phyloP scores from a whole-genome alignment of 1,140 invertebrate species.

The Hirudo medicinalis region DNA sequence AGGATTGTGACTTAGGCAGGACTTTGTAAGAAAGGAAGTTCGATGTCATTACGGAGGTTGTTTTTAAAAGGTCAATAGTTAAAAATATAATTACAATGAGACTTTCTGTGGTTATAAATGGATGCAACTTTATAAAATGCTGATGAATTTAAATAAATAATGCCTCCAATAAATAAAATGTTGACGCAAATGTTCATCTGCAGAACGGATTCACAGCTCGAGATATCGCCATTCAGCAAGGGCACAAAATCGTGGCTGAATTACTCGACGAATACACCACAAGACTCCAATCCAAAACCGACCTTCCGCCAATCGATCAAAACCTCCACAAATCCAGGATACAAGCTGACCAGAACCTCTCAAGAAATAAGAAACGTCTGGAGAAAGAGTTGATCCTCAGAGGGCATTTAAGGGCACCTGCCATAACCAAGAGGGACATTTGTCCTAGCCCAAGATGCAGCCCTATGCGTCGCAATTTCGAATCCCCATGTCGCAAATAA shows the following conservation, averaged over 20 bases:
- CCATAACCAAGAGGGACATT: not conserved
- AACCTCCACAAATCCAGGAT: not conserved
- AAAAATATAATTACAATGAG: not conserved
- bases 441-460: not conserved
- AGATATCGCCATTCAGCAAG: not conserved
- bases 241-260: not conserved
- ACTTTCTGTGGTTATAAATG: not conserved
- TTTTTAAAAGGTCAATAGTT: not conserved
- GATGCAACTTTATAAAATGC: not conserved
- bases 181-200: not conserved
- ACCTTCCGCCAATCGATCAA: not conserved
- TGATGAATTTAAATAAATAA: not conserved
- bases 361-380: not conserved
- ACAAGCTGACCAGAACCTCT: not conserved
- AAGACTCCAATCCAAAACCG: not conserved
- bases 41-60: not conserved
- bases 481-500: no score
- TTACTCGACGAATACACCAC: conserved; percentile 2
- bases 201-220: conserved; percentile 12
- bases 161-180: not conserved
- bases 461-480: no score
- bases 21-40: no score
- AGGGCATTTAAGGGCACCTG: not conserved
- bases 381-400: not conserved
- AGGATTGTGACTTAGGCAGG: no score